Conservation (phyloP, 2,797 vertebrate species). For the Lithobates sylvaticus region DNA sequence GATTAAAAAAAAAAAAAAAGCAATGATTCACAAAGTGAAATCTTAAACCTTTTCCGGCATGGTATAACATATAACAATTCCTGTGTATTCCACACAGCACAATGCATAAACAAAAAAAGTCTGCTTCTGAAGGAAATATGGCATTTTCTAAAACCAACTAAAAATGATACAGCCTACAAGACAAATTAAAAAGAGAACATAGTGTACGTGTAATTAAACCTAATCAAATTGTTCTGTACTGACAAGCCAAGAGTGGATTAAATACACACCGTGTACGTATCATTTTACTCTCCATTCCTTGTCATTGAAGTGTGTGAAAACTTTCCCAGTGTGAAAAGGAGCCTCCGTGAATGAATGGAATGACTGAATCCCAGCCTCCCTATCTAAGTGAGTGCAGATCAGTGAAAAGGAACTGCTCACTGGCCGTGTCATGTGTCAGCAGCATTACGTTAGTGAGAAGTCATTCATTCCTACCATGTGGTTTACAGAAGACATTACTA, state of each 20-base stretch:
- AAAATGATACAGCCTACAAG: not conserved
- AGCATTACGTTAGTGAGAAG: constrained; percentile 24
- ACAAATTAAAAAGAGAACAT: not conserved
- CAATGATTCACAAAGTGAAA: not conserved
- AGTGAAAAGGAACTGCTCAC: constrained; percentile 8
- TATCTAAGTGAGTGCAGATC: constrained; percentile 26
- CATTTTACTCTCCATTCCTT: not conserved
- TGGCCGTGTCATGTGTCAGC: constrained; percentile 28
- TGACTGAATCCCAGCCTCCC: constrained; percentile 10
- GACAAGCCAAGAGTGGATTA: constrained; percentile 2
- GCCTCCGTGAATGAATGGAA: constrained; percentile 19
- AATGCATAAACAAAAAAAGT: not conserved
- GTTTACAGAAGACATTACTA: not conserved
- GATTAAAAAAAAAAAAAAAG: not conserved
- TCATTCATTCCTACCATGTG: constrained; percentile 40
- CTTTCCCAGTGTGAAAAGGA: constrained; percentile 18
- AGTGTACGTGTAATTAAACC: not conserved
- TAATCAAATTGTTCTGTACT: constrained; percentile 1
- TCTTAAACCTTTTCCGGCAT: not conserved
- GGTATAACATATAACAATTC: not conserved
- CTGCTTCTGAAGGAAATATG: not conserved
- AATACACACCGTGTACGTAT: not conserved
- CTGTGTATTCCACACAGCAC: too few relatives aligned
- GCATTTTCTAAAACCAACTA: not conserved
- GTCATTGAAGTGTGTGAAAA: constrained; percentile 23